Base-by-base conservation (phyloP, 2,113 vertebrate species). In the Holacanthus passer region DNA sequence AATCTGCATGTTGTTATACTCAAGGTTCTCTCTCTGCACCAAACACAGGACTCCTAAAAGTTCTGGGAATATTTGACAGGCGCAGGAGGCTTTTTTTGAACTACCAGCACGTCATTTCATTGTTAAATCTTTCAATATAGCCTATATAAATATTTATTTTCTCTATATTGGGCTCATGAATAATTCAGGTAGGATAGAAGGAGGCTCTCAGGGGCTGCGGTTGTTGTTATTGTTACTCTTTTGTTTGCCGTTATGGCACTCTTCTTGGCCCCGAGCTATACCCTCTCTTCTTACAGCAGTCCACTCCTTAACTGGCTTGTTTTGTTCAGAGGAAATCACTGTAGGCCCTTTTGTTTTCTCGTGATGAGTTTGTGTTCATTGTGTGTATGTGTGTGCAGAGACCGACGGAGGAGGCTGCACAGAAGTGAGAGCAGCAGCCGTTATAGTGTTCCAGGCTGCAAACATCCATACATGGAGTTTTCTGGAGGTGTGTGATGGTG, bases 131-230 rank as follows among this genome's bases (percentile, higher is more conserved):
- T 85, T 87, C 82, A 88, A 60, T 87, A 71, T 70, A 63, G 37
- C 41, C 27, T 62, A 75, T 85, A 88, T 84, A 91, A 83, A 87
- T 89, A 91, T 88, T 64, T 83, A 88, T 86, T 83, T 86, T 79
- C 43, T 67, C 29, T 55, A 47, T 77, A 80, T 60, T 82, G 19
- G 52, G 20, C 50, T 76, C 17, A 86, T 93, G 82, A 87, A 89
- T 91, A 87, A 91, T 89, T 89, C 78, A 90, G 66, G 20, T 58
- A 6, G 39, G 39, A 64, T 45, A 66, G 63, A 72, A 56, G 45
- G 62, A 71, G 55, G 59, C 66, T 88, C 84, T 74, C 58, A 9
- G 64, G 81, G 72, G 70, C 67, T 68, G 73, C 10, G 43, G 14
- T 71, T 89, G 83, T 78, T 91, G 73, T 87, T 88, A 85, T 85